phyloP scores from a whole-genome alignment of 2,113 vertebrate species.

The Paramisgurnus dabryanus region DNA sequence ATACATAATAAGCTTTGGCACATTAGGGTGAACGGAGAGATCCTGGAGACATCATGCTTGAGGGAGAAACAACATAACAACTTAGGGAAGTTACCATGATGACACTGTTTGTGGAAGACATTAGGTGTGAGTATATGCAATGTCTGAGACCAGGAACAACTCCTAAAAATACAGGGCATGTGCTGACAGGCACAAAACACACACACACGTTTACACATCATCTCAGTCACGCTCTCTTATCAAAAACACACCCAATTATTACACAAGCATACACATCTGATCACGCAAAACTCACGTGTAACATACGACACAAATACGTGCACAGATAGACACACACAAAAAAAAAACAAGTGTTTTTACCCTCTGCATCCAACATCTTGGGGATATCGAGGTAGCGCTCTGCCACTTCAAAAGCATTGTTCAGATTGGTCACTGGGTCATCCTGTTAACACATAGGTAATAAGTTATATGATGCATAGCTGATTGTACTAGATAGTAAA shows the following conservation, averaged over 20 bases:
- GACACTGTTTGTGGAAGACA: slow-evolving; percentile 10
- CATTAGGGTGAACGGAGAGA: slow-evolving; percentile 4
- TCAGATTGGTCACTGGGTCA: slow-evolving; percentile 79
- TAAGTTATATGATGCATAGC: neutral
- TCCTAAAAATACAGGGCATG: slow-evolving; percentile 27
- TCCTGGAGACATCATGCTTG: slow-evolving; percentile 9
- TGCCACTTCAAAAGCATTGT: slow-evolving; percentile 83
- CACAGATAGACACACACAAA: neutral
- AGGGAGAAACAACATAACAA: slow-evolving; percentile 23
- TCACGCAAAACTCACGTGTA: neutral
- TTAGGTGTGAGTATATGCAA: slow-evolving; percentile 19
- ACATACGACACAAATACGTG: neutral
- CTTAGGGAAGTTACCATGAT: slow-evolving; percentile 3
- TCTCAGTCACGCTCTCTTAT: neutral
- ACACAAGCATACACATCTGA: neutral
- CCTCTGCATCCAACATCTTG: slow-evolving; percentile 90
- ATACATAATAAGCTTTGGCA: neutral
- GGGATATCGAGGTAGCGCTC: slow-evolving; percentile 83
- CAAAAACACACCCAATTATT: neutral
- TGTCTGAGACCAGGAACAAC: neutral
- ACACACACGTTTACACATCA: neutral
- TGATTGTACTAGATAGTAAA: neutral
- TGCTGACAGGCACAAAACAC: slow-evolving; percentile 15
- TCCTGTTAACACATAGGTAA: slow-evolving; percentile 65
- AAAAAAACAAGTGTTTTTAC: slow-evolving; percentile 58